Conservation (phyloP, 2,113 vertebrate genomes). For the Antigone vipio region DNA sequence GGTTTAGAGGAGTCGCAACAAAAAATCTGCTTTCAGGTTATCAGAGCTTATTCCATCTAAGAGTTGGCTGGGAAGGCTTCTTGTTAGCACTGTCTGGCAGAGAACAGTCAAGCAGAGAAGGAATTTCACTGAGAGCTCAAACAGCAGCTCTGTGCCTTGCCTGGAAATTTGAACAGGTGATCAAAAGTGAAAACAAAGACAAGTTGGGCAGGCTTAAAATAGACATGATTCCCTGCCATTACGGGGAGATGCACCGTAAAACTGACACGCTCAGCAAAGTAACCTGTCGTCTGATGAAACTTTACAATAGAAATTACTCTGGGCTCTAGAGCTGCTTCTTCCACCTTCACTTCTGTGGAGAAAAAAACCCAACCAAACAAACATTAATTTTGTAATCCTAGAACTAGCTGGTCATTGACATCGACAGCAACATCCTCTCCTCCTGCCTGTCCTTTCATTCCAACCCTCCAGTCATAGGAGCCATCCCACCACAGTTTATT, state of each 20-base stretch:
- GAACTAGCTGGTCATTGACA: too few relatives aligned
- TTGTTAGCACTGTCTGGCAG: conserved; percentile 27
- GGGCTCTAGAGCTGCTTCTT: background rate
- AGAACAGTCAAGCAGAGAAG: background rate
- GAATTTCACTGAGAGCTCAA: conserved; percentile 17
- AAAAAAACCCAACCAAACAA: background rate
- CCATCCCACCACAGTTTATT: too few relatives aligned
- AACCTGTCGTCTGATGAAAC: background rate
- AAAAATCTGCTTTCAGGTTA: conserved; percentile 3
- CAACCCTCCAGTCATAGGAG: too few relatives aligned
- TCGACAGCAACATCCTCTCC: too few relatives aligned
- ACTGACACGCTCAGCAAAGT: background rate
- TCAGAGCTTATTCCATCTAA: conserved; percentile 7
- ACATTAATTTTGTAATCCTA: background rate
- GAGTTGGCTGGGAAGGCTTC: background rate
- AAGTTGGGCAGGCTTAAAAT: background rate
- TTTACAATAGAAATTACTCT: background rate
- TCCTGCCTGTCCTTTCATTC: too few relatives aligned
- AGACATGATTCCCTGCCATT: background rate
- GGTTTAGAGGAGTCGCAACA: background rate
- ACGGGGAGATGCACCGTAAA: background rate
- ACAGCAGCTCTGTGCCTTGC: background rate
- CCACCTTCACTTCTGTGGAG: background rate
- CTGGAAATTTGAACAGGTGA: background rate
- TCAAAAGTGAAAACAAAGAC: conserved; percentile 20